phyloP scores from a whole-genome alignment of 2,888 invertebrate genomes.

The Orchesella flavescens region DNA sequence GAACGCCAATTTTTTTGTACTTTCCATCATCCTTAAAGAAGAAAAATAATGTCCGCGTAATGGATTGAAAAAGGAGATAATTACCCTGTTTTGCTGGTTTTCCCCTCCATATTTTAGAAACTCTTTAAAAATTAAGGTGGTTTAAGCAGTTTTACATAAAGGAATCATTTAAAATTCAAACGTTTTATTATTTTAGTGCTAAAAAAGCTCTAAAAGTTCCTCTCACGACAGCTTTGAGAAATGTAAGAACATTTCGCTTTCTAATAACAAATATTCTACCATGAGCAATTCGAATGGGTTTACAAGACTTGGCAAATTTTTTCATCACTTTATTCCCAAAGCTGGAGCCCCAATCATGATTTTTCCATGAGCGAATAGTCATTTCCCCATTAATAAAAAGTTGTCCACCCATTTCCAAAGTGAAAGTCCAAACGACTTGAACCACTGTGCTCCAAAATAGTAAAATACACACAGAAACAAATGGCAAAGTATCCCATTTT shows the following conservation, averaged over 20 bases:
- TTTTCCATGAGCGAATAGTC: no score
- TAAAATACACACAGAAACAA: no score
- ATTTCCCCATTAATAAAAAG: neutral
- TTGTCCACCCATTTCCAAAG: neutral
- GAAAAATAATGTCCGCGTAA: no score
- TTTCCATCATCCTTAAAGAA: no score
- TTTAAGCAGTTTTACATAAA: no score
- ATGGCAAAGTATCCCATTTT: no score
- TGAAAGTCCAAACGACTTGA: neutral
- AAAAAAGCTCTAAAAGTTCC: conserved; percentile 36
- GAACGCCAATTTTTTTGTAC: no score
- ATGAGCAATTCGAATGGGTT: conserved; percentile 4
- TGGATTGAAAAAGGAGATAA: no score
- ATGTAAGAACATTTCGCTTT: conserved; percentile 20
- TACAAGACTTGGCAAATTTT: conserved; percentile 43
- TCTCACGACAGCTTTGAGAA: conserved; percentile 10
- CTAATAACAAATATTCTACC: conserved; percentile 7
- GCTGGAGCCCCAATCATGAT: neutral
- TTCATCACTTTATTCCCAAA: neutral
- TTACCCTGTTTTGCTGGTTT: no score
- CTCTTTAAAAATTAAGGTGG: no score
- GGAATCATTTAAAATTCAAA: no score
- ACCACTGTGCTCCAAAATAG: neutral
- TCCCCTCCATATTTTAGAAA: no score
- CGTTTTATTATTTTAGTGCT: neutral